Percentiles rank a stretch among this genome's conserved stretches.
Evolutionary conservation across 2,888 invertebrate species (phyloP).

Genomic region (Amiota communis): DNA sequence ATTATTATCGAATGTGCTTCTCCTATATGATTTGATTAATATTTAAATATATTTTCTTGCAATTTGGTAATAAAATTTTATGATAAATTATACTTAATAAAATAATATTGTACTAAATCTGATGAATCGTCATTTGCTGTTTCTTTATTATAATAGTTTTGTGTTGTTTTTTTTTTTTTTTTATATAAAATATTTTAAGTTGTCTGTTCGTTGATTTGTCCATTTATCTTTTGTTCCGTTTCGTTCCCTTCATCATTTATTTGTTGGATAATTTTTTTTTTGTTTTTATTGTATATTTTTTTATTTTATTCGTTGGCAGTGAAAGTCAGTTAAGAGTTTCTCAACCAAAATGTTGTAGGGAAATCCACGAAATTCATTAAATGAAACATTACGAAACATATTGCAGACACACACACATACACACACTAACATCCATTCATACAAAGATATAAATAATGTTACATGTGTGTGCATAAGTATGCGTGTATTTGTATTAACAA

Average conservation of each 20-base stretch:
- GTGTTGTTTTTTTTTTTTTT: neutral
- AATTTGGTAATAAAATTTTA: too few relatives aligned
- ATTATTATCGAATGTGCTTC: too few relatives aligned
- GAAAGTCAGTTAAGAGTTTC: conserved; percentile 55
- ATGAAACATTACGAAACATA: conserved; percentile 59
- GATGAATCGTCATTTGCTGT: neutral
- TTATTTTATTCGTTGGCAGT: conserved; percentile 41
- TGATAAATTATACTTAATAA: too few relatives aligned
- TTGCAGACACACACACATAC: conserved; percentile 37
- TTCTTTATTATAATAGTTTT: neutral
- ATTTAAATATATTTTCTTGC: too few relatives aligned
- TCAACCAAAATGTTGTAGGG: conserved; percentile 60
- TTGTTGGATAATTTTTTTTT: neutral
- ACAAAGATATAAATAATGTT: conserved; percentile 3
- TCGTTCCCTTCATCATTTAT: too few relatives aligned
- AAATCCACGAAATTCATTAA: conserved; percentile 66
- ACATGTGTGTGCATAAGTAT: conserved; percentile 4
- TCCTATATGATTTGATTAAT: too few relatives aligned
- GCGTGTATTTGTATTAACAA: conserved; percentile 54
- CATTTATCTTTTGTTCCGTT: conserved; percentile 27
- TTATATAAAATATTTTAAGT: neutral
- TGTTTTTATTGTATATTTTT: neutral
- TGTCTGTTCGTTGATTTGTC: conserved; percentile 38
- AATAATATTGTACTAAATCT: too few relatives aligned
- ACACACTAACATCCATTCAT: conserved; percentile 29